phyloP scores from a whole-genome alignment of 2,797 vertebrate species.

The Adelosebastes latens region DNA sequence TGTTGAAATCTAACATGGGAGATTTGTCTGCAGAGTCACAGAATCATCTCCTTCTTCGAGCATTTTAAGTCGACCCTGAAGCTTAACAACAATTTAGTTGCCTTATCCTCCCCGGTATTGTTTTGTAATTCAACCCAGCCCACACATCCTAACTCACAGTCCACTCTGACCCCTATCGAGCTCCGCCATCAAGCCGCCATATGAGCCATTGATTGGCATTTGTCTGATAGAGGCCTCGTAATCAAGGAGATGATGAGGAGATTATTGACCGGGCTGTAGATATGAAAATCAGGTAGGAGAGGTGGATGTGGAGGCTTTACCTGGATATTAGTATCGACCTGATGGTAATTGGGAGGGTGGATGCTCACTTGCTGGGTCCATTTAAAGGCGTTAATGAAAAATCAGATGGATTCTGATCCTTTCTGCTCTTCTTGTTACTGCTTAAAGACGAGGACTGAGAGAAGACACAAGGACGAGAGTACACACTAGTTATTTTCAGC shows the following conservation, averaged over 20 bases:
- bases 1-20: neutral
- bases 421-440: conserved; percentile 11
- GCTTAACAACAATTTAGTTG: conserved; percentile 3
- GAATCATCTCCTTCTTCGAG: neutral
- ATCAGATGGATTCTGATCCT: conserved; percentile 32
- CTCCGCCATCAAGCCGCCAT: conserved; percentile 31
- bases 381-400: conserved; percentile 60
- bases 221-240: conserved; percentile 60
- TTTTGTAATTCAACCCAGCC: conserved; percentile 12
- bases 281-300: conserved; percentile 65
- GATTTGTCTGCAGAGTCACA: neutral
- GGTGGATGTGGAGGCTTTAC: conserved; percentile 64
- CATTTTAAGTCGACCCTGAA: conserved; percentile 10
- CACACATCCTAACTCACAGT: neutral
- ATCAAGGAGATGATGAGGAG: conserved; percentile 73
- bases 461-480: neutral
- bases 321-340: conserved; percentile 74
- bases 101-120: conserved; percentile 16
- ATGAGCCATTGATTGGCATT: conserved; percentile 71
- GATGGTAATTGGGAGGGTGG: conserved; percentile 51
- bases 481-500: conserved; percentile 4
- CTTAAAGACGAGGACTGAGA: conserved; percentile 8
- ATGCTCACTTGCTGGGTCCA: conserved; percentile 31
- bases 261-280: conserved; percentile 65
- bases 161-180: conserved; percentile 62